Evolutionary conservation across 2,113 vertebrate genomes (phyloP).

Genomic region (Damaliscus lunatus): DNA sequence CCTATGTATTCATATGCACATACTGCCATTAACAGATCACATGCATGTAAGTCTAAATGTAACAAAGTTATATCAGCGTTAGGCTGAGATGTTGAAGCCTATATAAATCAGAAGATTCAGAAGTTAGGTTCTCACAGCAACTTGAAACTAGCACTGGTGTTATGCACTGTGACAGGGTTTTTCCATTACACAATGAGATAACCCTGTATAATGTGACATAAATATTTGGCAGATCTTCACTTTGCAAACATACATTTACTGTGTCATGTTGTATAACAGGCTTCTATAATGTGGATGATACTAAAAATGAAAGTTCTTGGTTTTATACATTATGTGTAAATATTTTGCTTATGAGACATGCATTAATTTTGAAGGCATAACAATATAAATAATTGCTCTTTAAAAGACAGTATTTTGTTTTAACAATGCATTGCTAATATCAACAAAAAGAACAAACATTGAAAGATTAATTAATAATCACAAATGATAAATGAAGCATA

Average conservation of each 20-base stretch:
- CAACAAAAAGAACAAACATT: constrained; percentile 40
- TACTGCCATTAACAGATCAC: neutral
- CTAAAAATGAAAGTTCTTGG: neutral
- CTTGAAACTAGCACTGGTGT: neutral
- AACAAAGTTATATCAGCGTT: neutral
- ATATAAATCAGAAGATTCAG: neutral
- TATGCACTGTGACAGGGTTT: constrained; percentile 9
- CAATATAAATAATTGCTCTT: constrained; percentile 9
- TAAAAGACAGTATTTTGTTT: constrained; percentile 38
- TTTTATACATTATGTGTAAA: constrained; percentile 28
- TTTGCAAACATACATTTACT: constrained; percentile 41
- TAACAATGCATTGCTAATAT: constrained; percentile 26
- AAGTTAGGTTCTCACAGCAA: constrained; percentile 15
- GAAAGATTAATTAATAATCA: constrained; percentile 42
- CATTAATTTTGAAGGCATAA: constrained; percentile 41
- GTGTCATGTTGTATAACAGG: constrained; percentile 35
- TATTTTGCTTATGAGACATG: constrained; percentile 49
- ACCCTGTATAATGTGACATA: constrained; percentile 19
- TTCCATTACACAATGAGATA: constrained; percentile 61
- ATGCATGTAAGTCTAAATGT: neutral
- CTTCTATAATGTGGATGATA: neutral
- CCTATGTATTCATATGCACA: neutral
- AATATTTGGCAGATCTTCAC: constrained; percentile 52
- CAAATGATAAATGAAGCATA: neutral
- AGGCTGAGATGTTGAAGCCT: neutral